phyloP scores from a whole-genome alignment of 2,888 invertebrate species.

The Cecidostiba fungosa region DNA sequence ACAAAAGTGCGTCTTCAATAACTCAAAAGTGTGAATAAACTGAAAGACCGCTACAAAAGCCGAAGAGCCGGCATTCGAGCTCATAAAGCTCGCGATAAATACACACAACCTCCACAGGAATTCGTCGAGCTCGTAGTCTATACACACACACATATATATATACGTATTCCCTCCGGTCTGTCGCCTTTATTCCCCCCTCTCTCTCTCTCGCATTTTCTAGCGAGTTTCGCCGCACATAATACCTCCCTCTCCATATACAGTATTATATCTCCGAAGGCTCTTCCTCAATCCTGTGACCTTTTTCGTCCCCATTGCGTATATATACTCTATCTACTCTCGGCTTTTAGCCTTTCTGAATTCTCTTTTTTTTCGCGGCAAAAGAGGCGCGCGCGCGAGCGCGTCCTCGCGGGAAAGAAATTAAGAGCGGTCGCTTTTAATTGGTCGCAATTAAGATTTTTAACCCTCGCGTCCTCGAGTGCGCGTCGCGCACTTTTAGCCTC shows the following conservation, averaged over 20 bases:
- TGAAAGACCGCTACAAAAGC: constrained; percentile 19
- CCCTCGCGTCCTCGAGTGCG: not conserved
- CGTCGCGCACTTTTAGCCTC: constrained; percentile 31
- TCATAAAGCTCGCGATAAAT: constrained; percentile 14
- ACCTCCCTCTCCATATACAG: not conserved
- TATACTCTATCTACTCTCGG: not conserved
- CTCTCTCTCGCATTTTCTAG: constrained; percentile 9
- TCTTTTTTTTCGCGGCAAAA: constrained; percentile 2
- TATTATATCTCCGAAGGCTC: constrained; percentile 38
- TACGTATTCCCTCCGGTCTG: not conserved
- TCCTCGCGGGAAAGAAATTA: constrained; percentile 50
- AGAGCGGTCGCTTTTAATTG: constrained; percentile 67
- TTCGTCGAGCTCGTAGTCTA: not conserved
- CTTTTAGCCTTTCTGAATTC: constrained; percentile 38
- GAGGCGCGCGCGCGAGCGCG: not conserved
- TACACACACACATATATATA: not conserved
- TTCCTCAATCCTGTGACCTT: constrained; percentile 34
- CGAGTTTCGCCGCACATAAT: constrained; percentile 1
- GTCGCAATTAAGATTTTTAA: constrained; percentile 68
- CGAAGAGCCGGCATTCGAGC: constrained; percentile 5
- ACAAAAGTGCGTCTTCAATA: constrained; percentile 13
- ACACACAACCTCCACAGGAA: not conserved
- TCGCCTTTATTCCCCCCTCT: constrained; percentile 8
- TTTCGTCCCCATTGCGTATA: not conserved
- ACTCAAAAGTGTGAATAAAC: constrained; percentile 29